These are phyloP conservation scores for Pangasius mekongensis DNA, from an alignment of 2,797 vertebrate species.

Conservation along the genomic window DNA sequence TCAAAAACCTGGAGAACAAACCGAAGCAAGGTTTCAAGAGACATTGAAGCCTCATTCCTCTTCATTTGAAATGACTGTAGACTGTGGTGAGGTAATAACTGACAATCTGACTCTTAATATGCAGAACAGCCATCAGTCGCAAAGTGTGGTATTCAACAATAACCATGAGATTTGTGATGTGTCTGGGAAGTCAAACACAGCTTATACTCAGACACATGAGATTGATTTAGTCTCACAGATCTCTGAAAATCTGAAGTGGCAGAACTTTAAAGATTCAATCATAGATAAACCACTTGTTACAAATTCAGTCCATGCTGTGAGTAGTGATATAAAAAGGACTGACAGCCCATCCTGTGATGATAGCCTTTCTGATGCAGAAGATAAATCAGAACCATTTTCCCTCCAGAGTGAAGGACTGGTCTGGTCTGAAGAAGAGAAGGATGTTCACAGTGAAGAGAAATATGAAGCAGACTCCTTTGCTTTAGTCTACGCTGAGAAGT, in stretches of 20 bases:
- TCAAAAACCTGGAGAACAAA: conserved; percentile 51
- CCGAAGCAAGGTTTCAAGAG: conserved; percentile 32
- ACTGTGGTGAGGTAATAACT: neutral
- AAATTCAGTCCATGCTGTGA: conserved; percentile 34
- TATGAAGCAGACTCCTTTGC: conserved; percentile 18
- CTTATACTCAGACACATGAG: conserved; percentile 22
- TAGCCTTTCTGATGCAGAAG: conserved; percentile 42
- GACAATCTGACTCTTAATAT: conserved; percentile 49
- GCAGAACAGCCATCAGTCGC: conserved; percentile 50
- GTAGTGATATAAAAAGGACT: conserved; percentile 29
- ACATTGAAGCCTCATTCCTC: neutral
- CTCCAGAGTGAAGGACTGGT: conserved; percentile 50
- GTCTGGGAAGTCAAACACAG: conserved; percentile 9
- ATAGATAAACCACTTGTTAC: conserved; percentile 34
- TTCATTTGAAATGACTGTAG: conserved; percentile 25
- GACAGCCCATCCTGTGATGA: conserved; percentile 23
- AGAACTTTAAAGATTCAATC: conserved; percentile 24
- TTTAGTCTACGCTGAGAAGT: conserved; percentile 27
- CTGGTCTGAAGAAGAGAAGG: conserved; percentile 57
- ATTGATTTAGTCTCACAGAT: conserved; percentile 22
- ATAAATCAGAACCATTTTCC: conserved; percentile 39
- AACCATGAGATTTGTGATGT: conserved; percentile 48
- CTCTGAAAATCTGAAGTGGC: conserved; percentile 25
- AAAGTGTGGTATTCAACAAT: conserved; percentile 52
- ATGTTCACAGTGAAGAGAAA: conserved; percentile 38